Evolutionary conservation across 2,888 invertebrate genomes (phyloP).

Genomic region (Meandrusa payeni): DNA sequence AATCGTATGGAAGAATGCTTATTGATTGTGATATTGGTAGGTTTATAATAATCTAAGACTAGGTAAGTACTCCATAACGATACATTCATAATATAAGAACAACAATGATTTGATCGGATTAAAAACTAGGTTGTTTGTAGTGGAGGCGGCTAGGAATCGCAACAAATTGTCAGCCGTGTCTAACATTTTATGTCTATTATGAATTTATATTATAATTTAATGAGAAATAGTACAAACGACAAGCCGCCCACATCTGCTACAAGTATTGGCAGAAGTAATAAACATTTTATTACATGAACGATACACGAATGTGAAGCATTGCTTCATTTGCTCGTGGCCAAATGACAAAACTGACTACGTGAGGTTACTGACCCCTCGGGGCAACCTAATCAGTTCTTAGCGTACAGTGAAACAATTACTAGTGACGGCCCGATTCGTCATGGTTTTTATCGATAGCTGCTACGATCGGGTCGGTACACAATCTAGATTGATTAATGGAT

Average conservation of each 20-base stretch:
- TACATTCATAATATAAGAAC: too few relatives aligned
- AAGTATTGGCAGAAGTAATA: conserved; percentile 9
- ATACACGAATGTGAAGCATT: conserved; percentile 7
- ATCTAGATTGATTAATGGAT: conserved; percentile 36
- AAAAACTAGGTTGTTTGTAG: too few relatives aligned
- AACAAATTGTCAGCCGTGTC: background rate
- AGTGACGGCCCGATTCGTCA: conserved; percentile 45
- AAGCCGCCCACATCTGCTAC: conserved; percentile 2
- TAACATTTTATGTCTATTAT: conserved; percentile 5
- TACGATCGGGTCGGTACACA: conserved; percentile 34
- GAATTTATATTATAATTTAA: conserved; percentile 7
- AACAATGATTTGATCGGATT: too few relatives aligned
- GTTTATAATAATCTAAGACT: too few relatives aligned
- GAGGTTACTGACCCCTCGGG: conserved; percentile 29
- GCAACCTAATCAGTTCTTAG: conserved; percentile 28
- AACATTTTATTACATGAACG: conserved; percentile 17
- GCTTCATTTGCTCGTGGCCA: conserved; percentile 11
- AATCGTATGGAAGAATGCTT: too few relatives aligned
- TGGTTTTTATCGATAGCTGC: conserved; percentile 34
- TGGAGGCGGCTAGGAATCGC: too few relatives aligned
- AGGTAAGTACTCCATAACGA: too few relatives aligned
- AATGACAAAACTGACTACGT: conserved; percentile 33
- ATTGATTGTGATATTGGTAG: too few relatives aligned
- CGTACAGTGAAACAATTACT: conserved; percentile 38
- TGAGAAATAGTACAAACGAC: conserved; percentile 1